Evolutionary conservation across 2,113 vertebrate genomes (phyloP), one percentile per base, ranked within the genome.

Genomic region (Callionymus lyra): DNA sequence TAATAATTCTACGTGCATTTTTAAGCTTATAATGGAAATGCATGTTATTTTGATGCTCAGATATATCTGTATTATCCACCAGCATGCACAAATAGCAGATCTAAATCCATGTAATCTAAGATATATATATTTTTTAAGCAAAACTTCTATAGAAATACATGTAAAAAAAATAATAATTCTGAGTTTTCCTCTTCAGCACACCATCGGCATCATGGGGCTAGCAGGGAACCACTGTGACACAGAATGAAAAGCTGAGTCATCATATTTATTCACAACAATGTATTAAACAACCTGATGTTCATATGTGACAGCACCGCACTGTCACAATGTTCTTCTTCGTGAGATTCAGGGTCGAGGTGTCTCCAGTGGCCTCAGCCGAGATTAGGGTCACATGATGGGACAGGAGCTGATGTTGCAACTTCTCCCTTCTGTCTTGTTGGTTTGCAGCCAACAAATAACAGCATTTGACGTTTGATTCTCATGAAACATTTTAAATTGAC

Each of bases 391-490:
- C 57, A 19, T 31, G 35, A 9, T 38, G 40, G 46, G 69, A 75
- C 77, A 52, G 51, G 57, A 59, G 74, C 77, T 77, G 77, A 75
- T 56, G 69, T 5, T 71, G 74, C 74, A 77, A 54, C 31, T 64
- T 76, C 41, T 49, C 53, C 9, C 11, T 1, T 12, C 42, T 33
- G 51, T 57, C 38, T 31, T 17, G 42, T 43, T 45, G 31, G 31
- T 37, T 51, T 27, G 42, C 56, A 17, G 38, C 32, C 33, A 50
- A 15, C 35, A 35, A n/a, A 21, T 65, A 38, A 39, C 32, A 37
- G 12, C 38, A 18, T 37, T 9, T 35, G 34, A 35, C n/a, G n/a
- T 35, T 14, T 14, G 4, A 13, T 4, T 13, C 34, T 12, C 9
- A 38, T 10, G 14, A 6, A 35, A 35, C 21, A 27, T 8, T 27